These are phyloP conservation scores for Andricus quercusramuli DNA, from an alignment of 2,888 invertebrate genomes.

Conservation along the genomic window DNA sequence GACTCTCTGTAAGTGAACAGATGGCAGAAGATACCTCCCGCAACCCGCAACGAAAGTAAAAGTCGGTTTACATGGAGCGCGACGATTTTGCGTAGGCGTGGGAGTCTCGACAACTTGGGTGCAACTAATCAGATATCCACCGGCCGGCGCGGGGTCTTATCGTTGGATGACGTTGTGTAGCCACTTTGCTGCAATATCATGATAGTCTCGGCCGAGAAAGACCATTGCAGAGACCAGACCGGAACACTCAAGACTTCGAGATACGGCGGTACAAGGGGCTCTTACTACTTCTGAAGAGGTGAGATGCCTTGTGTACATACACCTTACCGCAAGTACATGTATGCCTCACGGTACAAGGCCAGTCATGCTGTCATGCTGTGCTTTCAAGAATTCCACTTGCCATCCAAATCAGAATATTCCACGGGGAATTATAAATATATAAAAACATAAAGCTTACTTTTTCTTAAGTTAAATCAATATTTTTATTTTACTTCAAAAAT, in stretches of 20 bases:
- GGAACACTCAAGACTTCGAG: slow-evolving; percentile 10
- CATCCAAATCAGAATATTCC: not conserved
- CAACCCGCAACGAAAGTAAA: slow-evolving; percentile 51
- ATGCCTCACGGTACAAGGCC: not conserved
- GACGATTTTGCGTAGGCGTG: slow-evolving; percentile 53
- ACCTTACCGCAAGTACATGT: slow-evolving; percentile 22
- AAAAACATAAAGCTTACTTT: too few relatives aligned
- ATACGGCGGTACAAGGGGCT: slow-evolving; percentile 21
- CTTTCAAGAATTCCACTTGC: not conserved
- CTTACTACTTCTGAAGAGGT: slow-evolving; percentile 27
- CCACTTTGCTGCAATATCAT: slow-evolving; percentile 45
- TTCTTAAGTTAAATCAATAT: too few relatives aligned
- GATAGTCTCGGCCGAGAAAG: slow-evolving; percentile 21
- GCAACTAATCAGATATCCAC: slow-evolving; percentile 53
- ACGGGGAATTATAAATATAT: not conserved
- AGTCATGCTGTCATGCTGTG: not conserved
- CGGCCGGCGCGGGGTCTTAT: slow-evolving; percentile 45
- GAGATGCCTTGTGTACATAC: slow-evolving; percentile 12
- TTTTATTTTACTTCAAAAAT: too few relatives aligned
- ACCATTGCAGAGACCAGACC: not conserved
- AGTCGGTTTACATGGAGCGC: slow-evolving; percentile 42
- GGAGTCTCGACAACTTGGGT: slow-evolving; percentile 46
- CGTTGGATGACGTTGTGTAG: slow-evolving; percentile 49
- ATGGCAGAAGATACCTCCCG: slow-evolving; percentile 18
- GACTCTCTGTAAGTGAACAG: slow-evolving; percentile 3